Base-by-base conservation (phyloP, 2,888 invertebrate species). In the Pyrrhosoma nymphula region DNA sequence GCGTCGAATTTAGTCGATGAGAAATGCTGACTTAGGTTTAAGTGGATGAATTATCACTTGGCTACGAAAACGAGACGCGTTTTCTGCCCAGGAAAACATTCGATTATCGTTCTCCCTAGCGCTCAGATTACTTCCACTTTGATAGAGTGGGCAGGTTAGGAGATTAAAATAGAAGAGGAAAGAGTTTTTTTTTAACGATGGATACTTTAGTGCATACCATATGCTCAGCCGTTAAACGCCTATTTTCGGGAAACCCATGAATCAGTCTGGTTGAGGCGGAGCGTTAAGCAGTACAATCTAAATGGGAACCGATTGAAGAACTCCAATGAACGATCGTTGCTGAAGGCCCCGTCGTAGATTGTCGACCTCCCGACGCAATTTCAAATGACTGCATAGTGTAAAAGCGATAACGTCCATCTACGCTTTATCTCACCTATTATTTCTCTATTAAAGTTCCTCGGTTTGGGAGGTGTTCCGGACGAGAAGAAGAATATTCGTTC, bases 221-320 rank as follows among this genome's bases (percentile, higher is more conserved):
- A 91, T 6, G 39, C 20, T 63, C 63, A 69, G 93, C 69, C 47
- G 93, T 93, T 93, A 93, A 93, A 93, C 63, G 93, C 47, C 93
- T 69, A 93, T 75, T 93, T 69, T 93, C 39, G 69, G 55, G 55
- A 12, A 12, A 69, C 47, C 69, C 63, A 30, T 39, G 69, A 93
- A 93, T 93, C 93, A 93, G 30, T 47, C 14, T 20, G 69, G n/a
- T 14, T 18, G 47, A 55, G 55, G 55, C 39, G 89, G 55, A 47
- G 56, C 89, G 47, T 56, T 26, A n/a, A 56, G 89, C 93, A 12
- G 39, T 35, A 82, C 75, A 47, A 89, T 55, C 89, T 93, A n/a
- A 20, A 69, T 93, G 60, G 63, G 63, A 91, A n/a, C 63, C 93
- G 93, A 69, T 93, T 35, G 63, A 39, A n/a, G 82, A 82, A n/a